Conservation (phyloP, 2,113 vertebrate genomes). For the Thymallus thymallus region DNA sequence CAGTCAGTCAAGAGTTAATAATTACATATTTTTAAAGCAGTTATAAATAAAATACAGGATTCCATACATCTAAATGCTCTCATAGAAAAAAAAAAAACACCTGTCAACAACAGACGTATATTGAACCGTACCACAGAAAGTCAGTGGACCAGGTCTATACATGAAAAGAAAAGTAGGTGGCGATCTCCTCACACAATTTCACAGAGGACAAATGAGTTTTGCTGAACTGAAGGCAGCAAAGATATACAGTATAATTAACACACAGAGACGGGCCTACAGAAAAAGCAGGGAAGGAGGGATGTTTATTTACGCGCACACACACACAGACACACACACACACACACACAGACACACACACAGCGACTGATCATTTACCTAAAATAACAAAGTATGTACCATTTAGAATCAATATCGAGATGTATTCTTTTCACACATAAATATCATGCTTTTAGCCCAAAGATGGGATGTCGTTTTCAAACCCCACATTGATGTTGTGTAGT, state of each 20-base stretch:
- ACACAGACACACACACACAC: background rate
- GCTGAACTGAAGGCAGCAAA: conserved; percentile 20
- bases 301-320: no score
- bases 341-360: conserved; percentile 43
- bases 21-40: conserved; percentile 64
- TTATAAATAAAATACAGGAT: conserved; percentile 68
- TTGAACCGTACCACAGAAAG: conserved; percentile 32
- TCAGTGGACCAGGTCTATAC: conserved; percentile 35
- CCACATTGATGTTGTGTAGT: background rate
- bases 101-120: conserved; percentile 24
- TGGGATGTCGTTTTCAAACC: conserved; percentile 6
- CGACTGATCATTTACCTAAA: conserved; percentile 21
- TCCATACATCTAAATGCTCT: conserved; percentile 60
- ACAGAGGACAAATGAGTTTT: conserved; percentile 37
- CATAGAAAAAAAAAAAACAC: conserved; percentile 46
- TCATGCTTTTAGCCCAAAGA: conserved; percentile 61
- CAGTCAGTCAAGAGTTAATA: conserved; percentile 48
- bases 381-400: conserved; percentile 50
- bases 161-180: conserved; percentile 57
- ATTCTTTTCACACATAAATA: conserved; percentile 66
- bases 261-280: conserved; percentile 46
- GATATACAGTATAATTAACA: conserved; percentile 38
- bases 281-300: conserved; percentile 45
- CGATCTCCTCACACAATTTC: conserved; percentile 52
- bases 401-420: conserved; percentile 40